Evolutionary conservation across 1,140 invertebrate species (phyloP), one percentile per base, ranked within the genome.

Genomic region (Helicorthomorpha holstii): DNA sequence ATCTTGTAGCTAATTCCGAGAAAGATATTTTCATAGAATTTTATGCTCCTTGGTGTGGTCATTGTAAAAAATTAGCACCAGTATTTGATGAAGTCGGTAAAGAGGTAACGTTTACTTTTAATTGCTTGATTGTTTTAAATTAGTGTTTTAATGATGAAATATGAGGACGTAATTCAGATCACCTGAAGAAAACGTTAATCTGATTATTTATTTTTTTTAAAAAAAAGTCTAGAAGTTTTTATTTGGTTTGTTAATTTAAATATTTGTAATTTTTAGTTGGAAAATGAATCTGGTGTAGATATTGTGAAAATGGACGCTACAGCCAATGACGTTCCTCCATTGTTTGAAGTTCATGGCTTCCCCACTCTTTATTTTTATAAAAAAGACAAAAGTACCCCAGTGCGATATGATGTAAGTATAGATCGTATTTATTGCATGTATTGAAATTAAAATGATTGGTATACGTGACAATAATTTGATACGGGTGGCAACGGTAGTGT

Each of bases 261-360:
- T 22, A 38, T 46, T 2, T 23, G 12, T 23, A 23, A 52, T 56
- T 59, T 57, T 47, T 57, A 84, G 78, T 67, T 98, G 61, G 78
- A 79, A 57, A 71, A 83, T 60, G 94, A 98, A 68, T 77, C 88
- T 55, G 66, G 67, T 38, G 79, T 99, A 16, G 80, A 78, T 48
- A 94, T 99, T 64, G 86, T 95, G 0, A 98, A 98, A 66, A 88
- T 98, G 71, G 95, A 99, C 69, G 94, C 95, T 25, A 97, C 94
- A 1, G 90, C 89, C 44, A 99, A 99, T 69, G 95, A 99, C 74
- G 93, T 97, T 55, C 90, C 92, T 54, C 67, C 79, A n/a, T 66
- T 73, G 53, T 99, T 81, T 69, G 86, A 97, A 61, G 95, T 99
- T 16, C 76, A 79, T 58, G 95, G 95, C 22, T 99, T 97, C 79